Base-by-base conservation (phyloP, 1,140 invertebrate species). In the Drosophila gunungcola region DNA sequence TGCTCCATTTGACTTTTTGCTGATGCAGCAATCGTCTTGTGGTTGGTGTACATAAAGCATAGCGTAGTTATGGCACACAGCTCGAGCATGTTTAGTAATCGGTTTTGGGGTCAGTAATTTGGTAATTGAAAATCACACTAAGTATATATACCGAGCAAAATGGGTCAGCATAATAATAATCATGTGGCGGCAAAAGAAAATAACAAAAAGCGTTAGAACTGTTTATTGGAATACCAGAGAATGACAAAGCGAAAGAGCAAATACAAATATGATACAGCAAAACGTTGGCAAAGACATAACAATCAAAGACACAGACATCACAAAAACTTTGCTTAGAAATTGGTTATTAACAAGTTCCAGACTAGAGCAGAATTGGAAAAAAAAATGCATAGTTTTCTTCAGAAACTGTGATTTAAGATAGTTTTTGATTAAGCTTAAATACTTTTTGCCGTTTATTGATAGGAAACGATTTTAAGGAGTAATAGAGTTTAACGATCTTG, bases 41-140 rank as follows among this genome's bases (percentile, higher is more conserved):
- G 68, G 62, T 78, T 67, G 41, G 5, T 53, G 25, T 27, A 60
- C 12, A 36, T 43, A 29, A 12, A 21, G 7, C 16, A 10, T 11
- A n/a, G 7, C 46, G 29, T 49, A 67, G 61, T 67, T 68, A 67
- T 68, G 48, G 39, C 32, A 52, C 10, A 41, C 34, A 34, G 57
- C 70, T 49, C 12, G 58, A 41, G 63, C 67, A 62, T 76, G 60
- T 73, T 80, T 82, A 42, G 58, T 53, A 61, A 56, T 74, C 42
- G 32, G 2, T 81, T 85, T 82, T 85, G 82, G 73, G 83, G 82
- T 85, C 83, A 88, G 82, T 82, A 63, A 88, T 85, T 85, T 85
- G 82, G 83, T 85, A 85, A 85, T 85, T 88, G 82, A 78, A 78
- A 85, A 85, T 72, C 60, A 53, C 61, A 43, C 43, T 43, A 54